A percentile compares a stretch with the other conserved stretches of the same genome.
phyloP scores from a whole-genome alignment of 2,113 vertebrate genomes.

The Hemiprocne comata region DNA sequence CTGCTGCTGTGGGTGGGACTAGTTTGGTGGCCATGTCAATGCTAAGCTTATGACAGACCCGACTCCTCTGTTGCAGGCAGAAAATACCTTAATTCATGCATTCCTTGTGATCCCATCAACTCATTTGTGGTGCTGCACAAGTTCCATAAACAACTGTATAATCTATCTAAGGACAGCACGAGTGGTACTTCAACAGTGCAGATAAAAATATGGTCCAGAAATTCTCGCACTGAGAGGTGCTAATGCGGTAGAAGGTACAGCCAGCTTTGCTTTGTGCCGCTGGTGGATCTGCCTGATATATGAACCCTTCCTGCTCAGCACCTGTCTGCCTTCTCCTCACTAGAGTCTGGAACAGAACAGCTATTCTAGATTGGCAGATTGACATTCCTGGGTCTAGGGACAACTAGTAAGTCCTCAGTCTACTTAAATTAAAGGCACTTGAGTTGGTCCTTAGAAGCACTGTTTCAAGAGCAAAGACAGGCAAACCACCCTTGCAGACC shows the following conservation, averaged over 20 bases:
- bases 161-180: background rate
- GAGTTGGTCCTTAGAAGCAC: background rate
- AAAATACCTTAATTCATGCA: background rate
- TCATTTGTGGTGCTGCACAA: background rate
- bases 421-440: background rate
- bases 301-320: background rate
- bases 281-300: background rate
- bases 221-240: background rate
- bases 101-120: background rate
- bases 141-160: background rate
- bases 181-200: background rate
- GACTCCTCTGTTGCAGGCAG: background rate
- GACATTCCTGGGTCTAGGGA: background rate
- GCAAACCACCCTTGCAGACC: background rate
- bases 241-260: background rate
- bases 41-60: background rate
- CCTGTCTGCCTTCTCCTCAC: fast-evolving
- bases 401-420: background rate
- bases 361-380: background rate
- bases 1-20: background rate
- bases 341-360: background rate
- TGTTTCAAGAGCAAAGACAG: background rate
- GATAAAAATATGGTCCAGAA: background rate
- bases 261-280: background rate
- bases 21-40: background rate